Conservation (phyloP, 1,140 invertebrate species). For the Pachyrhynchus sulphureomaculatus region DNA sequence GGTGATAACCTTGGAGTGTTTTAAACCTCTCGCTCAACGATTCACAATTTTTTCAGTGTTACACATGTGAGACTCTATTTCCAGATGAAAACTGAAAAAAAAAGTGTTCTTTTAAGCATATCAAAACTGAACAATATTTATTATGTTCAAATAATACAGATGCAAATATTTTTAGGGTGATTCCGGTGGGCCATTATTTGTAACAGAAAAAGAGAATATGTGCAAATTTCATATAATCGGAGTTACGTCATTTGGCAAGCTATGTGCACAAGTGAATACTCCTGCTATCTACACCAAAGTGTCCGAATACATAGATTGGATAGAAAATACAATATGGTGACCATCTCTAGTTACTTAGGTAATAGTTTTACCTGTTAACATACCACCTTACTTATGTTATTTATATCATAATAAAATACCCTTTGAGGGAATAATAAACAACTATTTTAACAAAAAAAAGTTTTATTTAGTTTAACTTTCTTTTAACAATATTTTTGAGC, state of each 20-base stretch:
- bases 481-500: not conserved
- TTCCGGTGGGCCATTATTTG: slow-evolving; percentile 62
- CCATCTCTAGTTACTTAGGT: not conserved
- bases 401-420: slow-evolving; percentile 1
- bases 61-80: no score
- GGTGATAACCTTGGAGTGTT: no score
- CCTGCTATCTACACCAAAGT: slow-evolving; percentile 62
- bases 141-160: no score
- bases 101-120: no score
- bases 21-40: no score
- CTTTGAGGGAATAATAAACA: slow-evolving; percentile 22
- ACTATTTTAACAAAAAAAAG: slow-evolving; percentile 1
- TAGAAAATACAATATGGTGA: slow-evolving; percentile 53
- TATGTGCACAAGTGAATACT: slow-evolving; percentile 54
- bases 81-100: no score
- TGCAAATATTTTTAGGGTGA: slow-evolving; percentile 67
- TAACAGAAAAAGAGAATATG: slow-evolving; percentile 54
- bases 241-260: slow-evolving; percentile 59
- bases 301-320: slow-evolving; percentile 61
- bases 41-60: no score
- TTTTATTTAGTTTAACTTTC: not conserved
- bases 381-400: no score
- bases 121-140: no score
- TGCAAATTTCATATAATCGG: slow-evolving; percentile 59
- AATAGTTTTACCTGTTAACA: no score